Evolutionary conservation across 2,797 vertebrate species (phyloP), one percentile per base, ranked within the genome.

Genomic region (Enteromius thamalakanensis): DNA sequence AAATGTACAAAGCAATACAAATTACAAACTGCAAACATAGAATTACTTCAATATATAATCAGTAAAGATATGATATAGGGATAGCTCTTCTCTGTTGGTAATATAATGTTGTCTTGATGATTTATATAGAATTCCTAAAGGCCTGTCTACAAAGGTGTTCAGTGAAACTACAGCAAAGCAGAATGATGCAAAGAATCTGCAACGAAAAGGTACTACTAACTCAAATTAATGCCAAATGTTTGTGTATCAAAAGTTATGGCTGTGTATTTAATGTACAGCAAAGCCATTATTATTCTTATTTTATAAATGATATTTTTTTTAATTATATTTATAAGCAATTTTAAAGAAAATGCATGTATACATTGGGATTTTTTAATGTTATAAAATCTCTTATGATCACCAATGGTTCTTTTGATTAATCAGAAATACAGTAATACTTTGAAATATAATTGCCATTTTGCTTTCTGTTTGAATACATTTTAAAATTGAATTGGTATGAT

Each of bases 101-200:
- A 19, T 65, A 10, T 14, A 40, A 37, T 75, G 2, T 42, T 86
- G 76, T 80, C 21, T 87, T 86, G 86, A 74, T 85, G 62, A 84
- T 87, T 91, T 49, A 40, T 49, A 87, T 90, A 99, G 98, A 90
- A 98, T 99, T 91, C 96, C 97, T 1, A 98, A 97, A 90, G 93
- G 94, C 4, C 94, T 98, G 72, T 96, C 92, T 86, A 95, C 96
- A 87, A 95, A 94, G 91, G 89, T 96, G 62, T 93, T 97, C 89
- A 89, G 91, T 84, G 95, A 96, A 91, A 88, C 91, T 34, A 89
- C 90, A 88, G 81, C 84, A 84, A 91, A 94, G 92, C 89, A 92
- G 67, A 83, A 84, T 76, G 64, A 51, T 84, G 74, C 67, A 37
- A 79, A 89, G 70, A 91, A 94, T 92, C 85, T 88, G 26, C 90